phyloP scores from a whole-genome alignment of 2,888 invertebrate species.

The Galerucella pusilla region DNA sequence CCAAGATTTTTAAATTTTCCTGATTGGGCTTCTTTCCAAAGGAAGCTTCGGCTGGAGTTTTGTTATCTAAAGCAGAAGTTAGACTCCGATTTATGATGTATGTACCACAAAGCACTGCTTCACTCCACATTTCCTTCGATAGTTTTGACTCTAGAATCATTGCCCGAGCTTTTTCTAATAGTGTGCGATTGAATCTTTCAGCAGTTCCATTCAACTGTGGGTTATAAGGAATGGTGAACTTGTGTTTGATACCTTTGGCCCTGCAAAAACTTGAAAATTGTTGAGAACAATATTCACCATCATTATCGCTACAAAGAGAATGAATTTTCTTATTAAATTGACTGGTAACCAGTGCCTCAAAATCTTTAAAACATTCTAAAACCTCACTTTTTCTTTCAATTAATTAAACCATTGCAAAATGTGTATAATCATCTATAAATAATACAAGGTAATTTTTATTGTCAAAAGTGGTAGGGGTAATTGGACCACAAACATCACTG shows the following conservation, averaged over 20 bases:
- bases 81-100: conserved; percentile 15
- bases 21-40: neutral
- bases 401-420: conserved; percentile 9
- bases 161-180: conserved; percentile 18
- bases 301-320: conserved; percentile 16
- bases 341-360: neutral
- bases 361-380: neutral
- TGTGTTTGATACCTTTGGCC: neutral
- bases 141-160: conserved; percentile 16
- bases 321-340: neutral
- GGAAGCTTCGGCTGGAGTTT: too few species aligned
- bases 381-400: conserved; percentile 6
- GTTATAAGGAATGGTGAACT: conserved; percentile 12
- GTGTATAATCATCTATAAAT: conserved; percentile 18
- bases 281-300: conserved; percentile 6
- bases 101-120: conserved; percentile 11
- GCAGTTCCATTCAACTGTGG: conserved; percentile 17
- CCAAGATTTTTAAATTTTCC: conserved; percentile 20
- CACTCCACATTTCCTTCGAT: conserved; percentile 14
- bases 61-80: conserved; percentile 7
- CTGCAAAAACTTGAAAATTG: conserved; percentile 12
- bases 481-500: conserved; percentile 8
- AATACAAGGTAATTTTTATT: conserved; percentile 10
- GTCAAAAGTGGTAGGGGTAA: conserved; percentile 1
- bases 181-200: conserved; percentile 6